Conservation (phyloP, 2,113 vertebrate genomes). For the Numida meleagris region DNA sequence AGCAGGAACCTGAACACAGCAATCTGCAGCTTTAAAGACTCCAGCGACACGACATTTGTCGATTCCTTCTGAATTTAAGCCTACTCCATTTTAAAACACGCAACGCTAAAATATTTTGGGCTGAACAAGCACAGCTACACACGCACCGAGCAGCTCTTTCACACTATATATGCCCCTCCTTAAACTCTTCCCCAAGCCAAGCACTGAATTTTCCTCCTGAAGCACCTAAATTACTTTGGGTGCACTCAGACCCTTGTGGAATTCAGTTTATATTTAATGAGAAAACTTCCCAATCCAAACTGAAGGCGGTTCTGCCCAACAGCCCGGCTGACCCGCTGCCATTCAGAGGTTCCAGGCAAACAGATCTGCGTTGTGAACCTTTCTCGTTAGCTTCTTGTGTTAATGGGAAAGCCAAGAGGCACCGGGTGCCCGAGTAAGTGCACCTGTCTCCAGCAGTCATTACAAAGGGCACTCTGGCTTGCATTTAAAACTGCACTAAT, state of each 20-base stretch:
- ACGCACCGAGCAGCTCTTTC: not conserved
- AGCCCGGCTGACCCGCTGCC: not conserved
- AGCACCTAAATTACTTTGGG: not conserved
- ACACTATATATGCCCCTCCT: rapidly evolving
- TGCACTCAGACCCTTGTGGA: not conserved
- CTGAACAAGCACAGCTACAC: not conserved
- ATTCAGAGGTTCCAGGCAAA: not conserved
- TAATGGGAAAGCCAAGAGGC: not conserved
- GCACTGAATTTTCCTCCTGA: not conserved
- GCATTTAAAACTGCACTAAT: not conserved
- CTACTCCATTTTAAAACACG: not conserved
- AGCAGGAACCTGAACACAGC: not conserved
- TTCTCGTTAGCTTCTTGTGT: rapidly evolving
- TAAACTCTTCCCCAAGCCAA: not conserved
- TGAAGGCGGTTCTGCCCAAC: not conserved
- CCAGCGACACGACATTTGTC: not conserved
- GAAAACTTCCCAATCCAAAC: not conserved
- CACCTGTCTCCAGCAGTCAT: not conserved
- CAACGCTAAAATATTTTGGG: no score
- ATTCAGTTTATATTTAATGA: not conserved
- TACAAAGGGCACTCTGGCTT: rapidly evolving
- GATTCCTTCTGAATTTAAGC: not conserved
- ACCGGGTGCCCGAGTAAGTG: not conserved
- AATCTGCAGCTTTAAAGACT: not conserved
- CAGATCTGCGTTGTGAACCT: not conserved